A percentile compares a stretch with the other conserved stretches of the same genome.
Evolutionary conservation across 2,888 invertebrate genomes (phyloP).

Genomic region (Mythimna vitellina): DNA sequence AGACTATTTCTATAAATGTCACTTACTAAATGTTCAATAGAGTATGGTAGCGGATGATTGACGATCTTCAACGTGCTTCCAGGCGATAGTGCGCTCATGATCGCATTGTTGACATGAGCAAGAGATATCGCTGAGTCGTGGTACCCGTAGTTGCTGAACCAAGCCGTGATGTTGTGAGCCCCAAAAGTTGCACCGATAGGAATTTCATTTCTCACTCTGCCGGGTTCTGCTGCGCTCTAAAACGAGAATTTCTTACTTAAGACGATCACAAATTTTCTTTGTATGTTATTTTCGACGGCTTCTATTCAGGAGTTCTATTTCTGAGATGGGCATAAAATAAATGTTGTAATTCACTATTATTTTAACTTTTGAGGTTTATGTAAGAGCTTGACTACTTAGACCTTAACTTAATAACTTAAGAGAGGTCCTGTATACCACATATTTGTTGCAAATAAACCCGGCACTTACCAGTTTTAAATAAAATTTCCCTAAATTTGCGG

Average conservation of each 20-base stretch:
- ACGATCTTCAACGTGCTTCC: slow-evolving; percentile 85
- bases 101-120: slow-evolving; percentile 92
- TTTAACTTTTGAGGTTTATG: background rate
- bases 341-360: background rate
- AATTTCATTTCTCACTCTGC: slow-evolving; percentile 87
- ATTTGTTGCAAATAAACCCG: background rate
- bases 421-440: background rate
- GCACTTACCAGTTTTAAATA: slow-evolving; percentile 86
- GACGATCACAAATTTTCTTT: background rate
- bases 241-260: slow-evolving; percentile 4
- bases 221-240: slow-evolving; percentile 78
- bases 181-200: slow-evolving; percentile 91
- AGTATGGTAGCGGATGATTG: slow-evolving; percentile 94
- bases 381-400: background rate
- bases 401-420: no score
- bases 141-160: slow-evolving; percentile 95
- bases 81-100: slow-evolving; percentile 87
- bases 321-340: background rate
- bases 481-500: slow-evolving; percentile 78
- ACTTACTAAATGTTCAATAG: slow-evolving; percentile 90
- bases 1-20: background rate
- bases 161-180: slow-evolving; percentile 89
- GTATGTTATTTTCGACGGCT: background rate
- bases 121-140: slow-evolving; percentile 94
- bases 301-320: background rate